Evolutionary conservation across 2,888 invertebrate genomes (phyloP).

Genomic region (Limenitis camilla): DNA sequence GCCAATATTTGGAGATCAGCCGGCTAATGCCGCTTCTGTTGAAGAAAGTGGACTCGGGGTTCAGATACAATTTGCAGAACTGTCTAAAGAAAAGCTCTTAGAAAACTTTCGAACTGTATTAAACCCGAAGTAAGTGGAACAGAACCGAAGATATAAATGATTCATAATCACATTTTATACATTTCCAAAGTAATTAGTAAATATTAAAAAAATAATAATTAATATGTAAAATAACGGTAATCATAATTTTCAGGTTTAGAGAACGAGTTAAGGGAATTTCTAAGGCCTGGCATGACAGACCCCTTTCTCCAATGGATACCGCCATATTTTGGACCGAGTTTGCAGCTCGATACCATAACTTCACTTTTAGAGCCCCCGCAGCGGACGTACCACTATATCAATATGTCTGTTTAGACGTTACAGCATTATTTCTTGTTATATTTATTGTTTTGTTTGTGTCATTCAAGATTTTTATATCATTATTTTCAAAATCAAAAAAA

Average conservation of each 20-base stretch:
- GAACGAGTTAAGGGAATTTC: constrained; percentile 64
- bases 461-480: constrained; percentile 7
- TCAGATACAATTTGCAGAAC: constrained; percentile 51
- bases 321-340: constrained; percentile 79
- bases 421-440: constrained; percentile 22
- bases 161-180: not conserved
- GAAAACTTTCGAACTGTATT: constrained; percentile 64
- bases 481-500: not conserved
- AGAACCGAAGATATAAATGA: not conserved
- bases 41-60: constrained; percentile 71
- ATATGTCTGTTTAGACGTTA: constrained; percentile 54
- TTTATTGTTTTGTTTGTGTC: not conserved
- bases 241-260: constrained; percentile 43
- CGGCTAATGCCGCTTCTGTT: constrained; percentile 67
- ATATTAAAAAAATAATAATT: not conserved
- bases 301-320: constrained; percentile 71
- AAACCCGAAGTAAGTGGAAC: constrained; percentile 67
- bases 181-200: not conserved
- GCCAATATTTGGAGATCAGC: constrained; percentile 76
- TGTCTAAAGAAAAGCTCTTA: constrained; percentile 63
- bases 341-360: constrained; percentile 64
- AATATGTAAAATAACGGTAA: not conserved
- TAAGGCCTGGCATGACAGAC: constrained; percentile 73
- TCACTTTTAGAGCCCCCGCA: constrained; percentile 55
- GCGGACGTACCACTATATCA: constrained; percentile 67